Base-by-base conservation (phyloP, 2,888 invertebrate species). In the Xanthorhoe spadicearia region DNA sequence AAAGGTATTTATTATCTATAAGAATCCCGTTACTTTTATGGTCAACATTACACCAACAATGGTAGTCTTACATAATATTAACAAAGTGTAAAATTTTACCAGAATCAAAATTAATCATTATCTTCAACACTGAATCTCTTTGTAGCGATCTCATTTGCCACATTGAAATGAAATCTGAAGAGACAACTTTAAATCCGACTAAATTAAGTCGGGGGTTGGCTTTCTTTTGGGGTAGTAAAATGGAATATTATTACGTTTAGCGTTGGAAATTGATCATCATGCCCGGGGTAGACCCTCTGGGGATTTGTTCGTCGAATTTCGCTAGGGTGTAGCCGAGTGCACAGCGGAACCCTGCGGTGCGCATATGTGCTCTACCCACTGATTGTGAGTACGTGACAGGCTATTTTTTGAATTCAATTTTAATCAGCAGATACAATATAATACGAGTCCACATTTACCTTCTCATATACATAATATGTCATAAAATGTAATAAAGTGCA, bases 231-330 rank as follows among this genome's bases (percentile, higher is more conserved):
- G 82, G 82, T 83, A 77, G 78, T 79, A 80, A 82, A 84, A 85
- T 81, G 83, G 80, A 84, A 86, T 87, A 87, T 88, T 86, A 88
- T 87, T 86, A 81, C 82, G 83, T 85, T 85, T 84, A 82, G 85
- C 78, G 80, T 80, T 85, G 79, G 84, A 86, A 87, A 89, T 87
- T 88, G 85, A 88, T 90, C 86, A 84, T 81, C 80, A 77, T 79
- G 81, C 78, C 72, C 73, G 80, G 82, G 78, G 74, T 77, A 63
- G 72, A 76, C 76, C 81, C 83, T 72, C 83, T 61, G 72, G 87
- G 88, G 87, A 85, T 78, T 83, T 75, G 76, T 78, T 82, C 84
- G 83, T 85, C 83, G 82, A 83, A 83, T 83, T 84, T 82, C 73
- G 74, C 76, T 65, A 71, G 77, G 80, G 80, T 74, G 74, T 76